Evolutionary conservation across 2,113 vertebrate genomes (phyloP), one percentile per base, ranked within the genome.

Genomic region (Lynx canadensis): DNA sequence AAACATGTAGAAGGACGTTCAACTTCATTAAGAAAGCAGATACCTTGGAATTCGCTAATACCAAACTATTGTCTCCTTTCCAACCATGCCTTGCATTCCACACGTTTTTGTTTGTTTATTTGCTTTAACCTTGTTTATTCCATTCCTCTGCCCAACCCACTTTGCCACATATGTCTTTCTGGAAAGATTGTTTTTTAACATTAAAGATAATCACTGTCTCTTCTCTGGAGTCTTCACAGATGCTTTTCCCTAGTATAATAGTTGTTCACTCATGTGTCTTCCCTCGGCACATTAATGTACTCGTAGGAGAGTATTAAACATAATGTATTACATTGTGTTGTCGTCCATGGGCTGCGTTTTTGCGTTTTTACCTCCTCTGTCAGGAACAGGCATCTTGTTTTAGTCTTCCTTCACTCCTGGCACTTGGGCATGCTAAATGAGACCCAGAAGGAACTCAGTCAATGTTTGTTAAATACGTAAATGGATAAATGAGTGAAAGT

Each of bases 261-360:
- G 80, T 73, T 95, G 79, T 50, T 94, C 90, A 84, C 50, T 97
- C 83, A 92, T 84, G 80, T 80, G 63, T 95, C 52, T 97, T 97
- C 80, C 73, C 52, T 94, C 23, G 74, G 87, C 73, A 86, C 68
- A 94, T 97, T 82, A 96, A 82, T 89, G 89, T 60, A 95, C 14
- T n/a, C 89, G 25, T 55, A 73, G 3, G 21, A 90, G 66, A 63
- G n/a, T 92, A 91, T 90, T 87, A 94, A 95, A 63, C n/a, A 97
- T 83, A 92, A 48, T 48, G 31, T 89, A 92, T 95, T 89, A 73
- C 48, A n/a, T 45, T 96, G 79, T 91, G 27, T 73, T 89, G 13
- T 79, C 84, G 31, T 84, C 95, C 87, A 91, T 6, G 83, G 31
- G 48, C 15, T 94, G 36, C 84, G 19, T 78, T 31, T 48, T 31